Conservation (phyloP, 2,797 vertebrate genomes). For the Sorex maritimensis region DNA sequence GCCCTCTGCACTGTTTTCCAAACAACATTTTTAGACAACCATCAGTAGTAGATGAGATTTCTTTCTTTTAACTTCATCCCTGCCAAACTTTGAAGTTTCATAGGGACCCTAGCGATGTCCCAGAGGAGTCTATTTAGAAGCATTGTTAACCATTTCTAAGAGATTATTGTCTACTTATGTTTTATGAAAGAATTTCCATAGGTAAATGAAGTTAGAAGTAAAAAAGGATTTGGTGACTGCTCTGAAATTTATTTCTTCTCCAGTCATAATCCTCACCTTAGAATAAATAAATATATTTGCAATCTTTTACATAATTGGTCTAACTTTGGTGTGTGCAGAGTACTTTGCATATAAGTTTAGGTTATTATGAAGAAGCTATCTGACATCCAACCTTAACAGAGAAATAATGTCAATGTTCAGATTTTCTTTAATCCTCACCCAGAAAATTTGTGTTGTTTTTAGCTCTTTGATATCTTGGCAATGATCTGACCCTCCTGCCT, state of each 20-base stretch:
- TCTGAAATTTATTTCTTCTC: not conserved
- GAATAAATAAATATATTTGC: not conserved
- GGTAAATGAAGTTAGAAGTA: not conserved
- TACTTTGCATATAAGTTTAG: not conserved
- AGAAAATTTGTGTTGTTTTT: constrained; percentile 37
- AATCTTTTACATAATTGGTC: not conserved
- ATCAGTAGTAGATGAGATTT: too few relatives aligned
- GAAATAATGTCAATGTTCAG: not conserved
- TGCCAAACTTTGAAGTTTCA: not conserved
- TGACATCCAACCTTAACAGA: not conserved
- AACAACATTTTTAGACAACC: too few relatives aligned
- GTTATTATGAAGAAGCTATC: not conserved
- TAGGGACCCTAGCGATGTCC: not conserved
- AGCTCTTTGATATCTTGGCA: not conserved
- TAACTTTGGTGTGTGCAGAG: not conserved
- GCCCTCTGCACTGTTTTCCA: too few relatives aligned
- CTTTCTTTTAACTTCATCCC: too few relatives aligned
- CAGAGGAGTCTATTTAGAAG: not conserved
- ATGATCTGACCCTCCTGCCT: not conserved
- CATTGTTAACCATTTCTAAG: not conserved
- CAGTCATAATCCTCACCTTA: not conserved
- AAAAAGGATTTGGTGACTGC: too few relatives aligned
- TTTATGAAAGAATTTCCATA: not conserved
- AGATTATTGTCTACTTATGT: not conserved
- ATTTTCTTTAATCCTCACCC: not conserved